A percentile compares a stretch with the other conserved stretches of the same genome.
Evolutionary conservation across 2,888 invertebrate genomes (phyloP).

Genomic region (Pollenia griseotomentosa): DNA sequence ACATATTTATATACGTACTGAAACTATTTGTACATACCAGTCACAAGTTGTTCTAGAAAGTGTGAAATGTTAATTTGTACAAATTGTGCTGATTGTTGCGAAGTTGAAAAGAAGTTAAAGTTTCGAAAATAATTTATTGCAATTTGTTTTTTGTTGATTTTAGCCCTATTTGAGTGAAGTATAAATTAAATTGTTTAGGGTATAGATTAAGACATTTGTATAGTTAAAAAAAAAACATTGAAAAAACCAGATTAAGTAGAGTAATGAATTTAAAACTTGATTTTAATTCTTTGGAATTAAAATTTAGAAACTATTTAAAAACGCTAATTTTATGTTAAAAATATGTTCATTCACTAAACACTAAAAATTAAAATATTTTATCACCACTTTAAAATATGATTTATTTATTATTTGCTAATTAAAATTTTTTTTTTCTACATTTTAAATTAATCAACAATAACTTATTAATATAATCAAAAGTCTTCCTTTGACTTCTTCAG

Average conservation of each 20-base stretch:
- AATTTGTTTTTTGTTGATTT: constrained; percentile 12
- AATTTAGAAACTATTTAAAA: no score
- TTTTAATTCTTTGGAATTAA: no score
- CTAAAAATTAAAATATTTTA: no score
- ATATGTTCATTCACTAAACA: no score
- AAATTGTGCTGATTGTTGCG: constrained; percentile 64
- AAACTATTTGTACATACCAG: background rate
- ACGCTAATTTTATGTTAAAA: no score
- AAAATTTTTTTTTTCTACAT: background rate
- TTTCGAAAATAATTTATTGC: constrained; percentile 53
- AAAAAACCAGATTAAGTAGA: no score
- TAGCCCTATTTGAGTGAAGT: background rate
- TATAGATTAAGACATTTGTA: background rate
- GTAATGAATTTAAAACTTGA: no score
- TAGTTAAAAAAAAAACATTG: no score
- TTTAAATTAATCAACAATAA: background rate
- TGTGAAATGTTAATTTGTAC: constrained; percentile 70
- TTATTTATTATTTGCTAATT: no score
- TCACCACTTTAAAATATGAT: no score
- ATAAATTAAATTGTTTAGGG: constrained; percentile 10
- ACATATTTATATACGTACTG: background rate
- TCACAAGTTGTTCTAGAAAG: constrained; percentile 38
- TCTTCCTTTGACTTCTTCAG: no score
- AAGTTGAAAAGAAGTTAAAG: constrained; percentile 25
- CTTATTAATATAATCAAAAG: no score